Evolutionary conservation across 2,797 vertebrate genomes (phyloP).

Genomic region (Rhinatrema bivittatum): DNA sequence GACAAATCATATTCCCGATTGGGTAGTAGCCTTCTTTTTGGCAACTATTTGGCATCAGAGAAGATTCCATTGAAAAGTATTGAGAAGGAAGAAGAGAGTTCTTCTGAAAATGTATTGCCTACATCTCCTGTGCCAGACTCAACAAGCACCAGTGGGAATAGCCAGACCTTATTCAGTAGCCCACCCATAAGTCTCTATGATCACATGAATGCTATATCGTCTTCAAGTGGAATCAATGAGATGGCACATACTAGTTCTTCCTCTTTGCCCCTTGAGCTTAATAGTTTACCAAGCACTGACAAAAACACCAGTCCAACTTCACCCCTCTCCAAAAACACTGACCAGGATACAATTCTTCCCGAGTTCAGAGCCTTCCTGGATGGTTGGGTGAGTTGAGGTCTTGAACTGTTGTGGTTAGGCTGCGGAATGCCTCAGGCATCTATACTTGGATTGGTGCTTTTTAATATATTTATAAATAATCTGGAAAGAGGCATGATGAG

Average conservation of each 20-base stretch:
- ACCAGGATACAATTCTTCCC: not conserved
- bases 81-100: constrained; percentile 8
- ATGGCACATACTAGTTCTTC: not conserved
- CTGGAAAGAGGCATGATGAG: too few relatives aligned
- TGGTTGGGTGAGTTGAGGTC: constrained; percentile 67
- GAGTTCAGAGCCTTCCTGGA: constrained; percentile 69
- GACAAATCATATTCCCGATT: constrained; percentile 62
- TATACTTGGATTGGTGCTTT: too few relatives aligned
- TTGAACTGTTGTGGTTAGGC: too few relatives aligned
- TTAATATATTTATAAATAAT: too few relatives aligned
- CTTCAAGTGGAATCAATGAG: constrained; percentile 19
- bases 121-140: not conserved
- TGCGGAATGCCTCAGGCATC: too few relatives aligned
- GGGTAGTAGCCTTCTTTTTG: constrained; percentile 75
- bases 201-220: constrained; percentile 31
- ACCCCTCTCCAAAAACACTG: constrained; percentile 27
- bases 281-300: constrained; percentile 12
- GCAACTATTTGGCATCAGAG: constrained; percentile 34
- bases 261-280: not conserved
- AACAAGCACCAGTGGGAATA: not conserved
- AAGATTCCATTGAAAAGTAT: not conserved
- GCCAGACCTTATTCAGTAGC: not conserved
- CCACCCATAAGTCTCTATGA: constrained; percentile 20
- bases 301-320: constrained; percentile 15
- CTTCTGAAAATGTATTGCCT: constrained; percentile 26